Evolutionary conservation across 2,888 invertebrate species (phyloP).

Genomic region (Apodemia duryi): DNA sequence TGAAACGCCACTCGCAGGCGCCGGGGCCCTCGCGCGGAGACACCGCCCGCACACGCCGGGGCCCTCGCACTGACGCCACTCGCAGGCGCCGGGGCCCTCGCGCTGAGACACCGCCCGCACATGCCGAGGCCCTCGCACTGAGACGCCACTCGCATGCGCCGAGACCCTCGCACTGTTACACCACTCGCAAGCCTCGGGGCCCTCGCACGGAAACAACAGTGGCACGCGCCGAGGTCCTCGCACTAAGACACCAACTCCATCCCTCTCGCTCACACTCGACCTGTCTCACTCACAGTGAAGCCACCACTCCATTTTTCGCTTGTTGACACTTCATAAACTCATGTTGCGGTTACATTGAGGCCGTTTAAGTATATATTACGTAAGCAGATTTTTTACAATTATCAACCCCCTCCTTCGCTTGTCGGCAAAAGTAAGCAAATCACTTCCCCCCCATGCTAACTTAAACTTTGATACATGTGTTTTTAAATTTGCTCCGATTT

Average conservation of each 20-base stretch:
- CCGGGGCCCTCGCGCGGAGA: constrained; percentile 20
- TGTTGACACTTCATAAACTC: no score
- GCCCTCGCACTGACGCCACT: constrained; percentile 5
- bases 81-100: constrained; percentile 15
- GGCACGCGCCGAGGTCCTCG: background rate
- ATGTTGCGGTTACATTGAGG: no score
- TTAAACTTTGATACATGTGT: no score
- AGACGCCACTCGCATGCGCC: constrained; percentile 11
- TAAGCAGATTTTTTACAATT: no score
- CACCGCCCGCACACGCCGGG: constrained; percentile 23
- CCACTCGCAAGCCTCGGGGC: constrained; percentile 23
- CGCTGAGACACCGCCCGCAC: constrained; percentile 24
- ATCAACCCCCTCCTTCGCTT: no score
- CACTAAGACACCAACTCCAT: no score
- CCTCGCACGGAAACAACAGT: constrained; percentile 3
- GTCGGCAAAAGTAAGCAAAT: no score
- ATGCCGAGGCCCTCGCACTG: constrained; percentile 16
- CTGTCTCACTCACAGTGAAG: background rate
- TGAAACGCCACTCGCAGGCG: constrained; percentile 3
- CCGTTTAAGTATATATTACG: no score
- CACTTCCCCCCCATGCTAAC: no score
- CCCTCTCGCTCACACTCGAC: background rate
- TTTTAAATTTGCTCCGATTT: no score
- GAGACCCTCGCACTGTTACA: constrained; percentile 18
- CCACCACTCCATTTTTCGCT: no score